A percentile compares a stretch with the other conserved stretches of the same genome.
These are phyloP conservation scores for Xenops minutus DNA, from an alignment of 2,797 vertebrate species.

Conservation along the genomic window DNA sequence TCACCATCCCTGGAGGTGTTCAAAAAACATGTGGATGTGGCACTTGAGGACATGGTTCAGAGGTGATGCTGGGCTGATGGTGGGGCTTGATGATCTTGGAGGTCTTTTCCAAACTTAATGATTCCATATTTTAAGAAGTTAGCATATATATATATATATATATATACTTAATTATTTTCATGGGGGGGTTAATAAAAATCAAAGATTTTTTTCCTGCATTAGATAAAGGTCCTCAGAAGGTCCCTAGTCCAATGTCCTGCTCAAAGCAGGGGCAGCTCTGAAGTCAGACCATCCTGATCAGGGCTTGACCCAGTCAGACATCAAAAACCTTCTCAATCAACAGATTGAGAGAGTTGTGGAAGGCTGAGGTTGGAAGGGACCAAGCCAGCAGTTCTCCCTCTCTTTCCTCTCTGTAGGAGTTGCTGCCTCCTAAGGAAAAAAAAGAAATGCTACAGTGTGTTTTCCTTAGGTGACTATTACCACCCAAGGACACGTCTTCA, in stretches of 20 bases:
- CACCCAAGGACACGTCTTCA: neutral
- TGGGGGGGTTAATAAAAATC: neutral
- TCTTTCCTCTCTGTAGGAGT: neutral
- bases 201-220: neutral
- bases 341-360: neutral
- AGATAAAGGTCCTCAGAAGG: neutral
- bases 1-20: too few relatives aligned
- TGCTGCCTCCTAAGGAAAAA: neutral
- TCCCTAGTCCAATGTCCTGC: neutral
- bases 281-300: neutral
- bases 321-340: neutral
- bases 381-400: neutral
- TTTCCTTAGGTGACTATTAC: neutral
- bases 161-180: neutral
- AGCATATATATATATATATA: neutral
- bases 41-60: too few relatives aligned
- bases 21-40: too few relatives aligned
- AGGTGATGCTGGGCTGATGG: too few relatives aligned
- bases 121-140: neutral
- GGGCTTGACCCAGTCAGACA: neutral
- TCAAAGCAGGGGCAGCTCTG: neutral
- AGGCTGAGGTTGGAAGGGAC: neutral
- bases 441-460: neutral
- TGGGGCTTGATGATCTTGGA: neutral
- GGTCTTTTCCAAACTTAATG: neutral